A percentile compares a stretch with the other conserved stretches of the same genome.
These are phyloP conservation scores for Melanerpes aurifrons DNA, from an alignment of 2,113 vertebrate genomes.

Conservation along the genomic window DNA sequence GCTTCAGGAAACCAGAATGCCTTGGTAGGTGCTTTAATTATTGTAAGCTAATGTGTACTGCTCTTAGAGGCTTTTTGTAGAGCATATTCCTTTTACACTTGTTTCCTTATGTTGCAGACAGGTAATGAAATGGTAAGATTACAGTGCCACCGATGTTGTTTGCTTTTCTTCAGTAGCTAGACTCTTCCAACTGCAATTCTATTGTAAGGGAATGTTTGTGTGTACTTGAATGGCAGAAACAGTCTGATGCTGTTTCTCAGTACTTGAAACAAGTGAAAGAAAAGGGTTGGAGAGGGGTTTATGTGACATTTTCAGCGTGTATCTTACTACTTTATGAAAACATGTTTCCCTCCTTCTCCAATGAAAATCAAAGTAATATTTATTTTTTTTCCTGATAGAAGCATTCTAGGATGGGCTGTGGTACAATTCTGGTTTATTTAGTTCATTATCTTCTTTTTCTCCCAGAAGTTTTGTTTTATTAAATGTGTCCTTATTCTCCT, in stretches of 20 bases:
- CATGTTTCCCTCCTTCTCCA: neutral
- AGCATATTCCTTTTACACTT: neutral
- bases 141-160: neutral
- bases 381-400: conserved; percentile 39
- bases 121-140: neutral
- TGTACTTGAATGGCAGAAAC: neutral
- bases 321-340: neutral
- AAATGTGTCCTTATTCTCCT: neutral
- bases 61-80: neutral
- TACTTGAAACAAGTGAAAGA: neutral
- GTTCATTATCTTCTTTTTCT: neutral
- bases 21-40: conserved; percentile 78
- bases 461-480: neutral
- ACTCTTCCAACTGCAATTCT: neutral
- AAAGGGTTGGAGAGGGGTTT: neutral
- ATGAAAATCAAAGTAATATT: neutral
- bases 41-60: neutral
- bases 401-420: neutral
- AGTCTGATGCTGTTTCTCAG: neutral
- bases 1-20: conserved; percentile 76
- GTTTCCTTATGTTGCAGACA: neutral
- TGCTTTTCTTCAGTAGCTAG: neutral
- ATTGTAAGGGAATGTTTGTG: neutral
- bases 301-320: neutral
- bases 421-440: neutral